Evolutionary conservation across 2,113 vertebrate species (phyloP), one percentile per base, ranked within the genome.

Genomic region (Crotophaga sulcirostris): DNA sequence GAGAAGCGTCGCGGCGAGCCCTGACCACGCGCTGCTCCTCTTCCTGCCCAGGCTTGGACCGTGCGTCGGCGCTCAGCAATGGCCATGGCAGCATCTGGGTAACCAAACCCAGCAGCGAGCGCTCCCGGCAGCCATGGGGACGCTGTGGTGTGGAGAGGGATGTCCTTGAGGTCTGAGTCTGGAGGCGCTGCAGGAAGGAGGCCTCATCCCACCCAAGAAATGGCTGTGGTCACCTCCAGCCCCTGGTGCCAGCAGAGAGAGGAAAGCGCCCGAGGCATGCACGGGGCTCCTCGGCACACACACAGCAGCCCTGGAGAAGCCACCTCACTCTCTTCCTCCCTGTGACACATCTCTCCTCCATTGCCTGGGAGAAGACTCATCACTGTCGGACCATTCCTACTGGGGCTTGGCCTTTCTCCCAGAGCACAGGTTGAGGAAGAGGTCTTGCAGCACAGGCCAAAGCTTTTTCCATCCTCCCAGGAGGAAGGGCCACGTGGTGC

Each of bases 201-300:
- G 1, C 0, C 31, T 44, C 4, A 0, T 87, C 15, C 12, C 16
- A 9, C 28, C 29, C 29, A 63, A 51, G 72, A 40, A 88, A 55
- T 7, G 36, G 25, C 52, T 21, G 23, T 2, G 1, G 62, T 34
- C 9, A 3, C 10, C 10, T 72, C 16, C 33, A 64, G 47, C 31
- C 38, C 24, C 29, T 18, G 38, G 29, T 67, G 24, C 40, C 67
- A 55, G 58, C 72, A 47, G 54, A 45, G 52, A 23, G 42, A 64
- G 26, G 34, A 20, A 29, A 11, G 23, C 2, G 11, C 16, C 9
- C 31, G 24, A 58, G 17, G 2, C 25, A 54, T 2, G 0, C 23
- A 3, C 25, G 13, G 55, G 34, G 67, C 29, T 29, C 44, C 80
- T 66, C 5, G 1, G 1, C 1, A 2, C 0, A 0, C 10, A 38